A percentile compares a stretch with the other conserved stretches of the same genome.
Evolutionary conservation across 2,113 vertebrate species (phyloP).

Genomic region (Fregata magnificens): DNA sequence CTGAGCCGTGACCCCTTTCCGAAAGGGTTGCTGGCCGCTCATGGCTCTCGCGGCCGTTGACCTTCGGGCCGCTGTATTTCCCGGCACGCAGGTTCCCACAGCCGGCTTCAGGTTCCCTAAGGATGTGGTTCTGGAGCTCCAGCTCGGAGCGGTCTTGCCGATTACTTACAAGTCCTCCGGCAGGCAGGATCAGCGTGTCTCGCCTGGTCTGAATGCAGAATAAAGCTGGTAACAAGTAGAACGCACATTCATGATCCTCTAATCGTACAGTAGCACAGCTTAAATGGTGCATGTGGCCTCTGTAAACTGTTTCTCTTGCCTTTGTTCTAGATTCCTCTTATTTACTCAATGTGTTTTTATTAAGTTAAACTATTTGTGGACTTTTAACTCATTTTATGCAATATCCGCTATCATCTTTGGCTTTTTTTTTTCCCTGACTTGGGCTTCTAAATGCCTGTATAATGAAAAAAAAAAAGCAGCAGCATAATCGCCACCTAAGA

Average conservation of each 20-base stretch:
- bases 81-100: background rate
- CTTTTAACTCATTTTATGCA: background rate
- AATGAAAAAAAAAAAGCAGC: background rate
- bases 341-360: background rate
- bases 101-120: accelerated
- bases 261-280: accelerated
- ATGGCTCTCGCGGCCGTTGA: accelerated
- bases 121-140: accelerated
- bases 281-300: accelerated
- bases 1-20: background rate
- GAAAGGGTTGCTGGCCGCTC: too few relatives aligned
- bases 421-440: background rate
- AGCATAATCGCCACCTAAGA: background rate
- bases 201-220: accelerated
- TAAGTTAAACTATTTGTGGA: background rate
- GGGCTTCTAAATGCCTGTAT: background rate
- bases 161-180: accelerated
- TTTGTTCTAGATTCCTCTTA: background rate
- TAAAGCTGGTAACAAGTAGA: accelerated
- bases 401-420: accelerated
- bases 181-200: accelerated
- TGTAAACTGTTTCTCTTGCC: accelerated
- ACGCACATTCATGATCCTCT: accelerated
- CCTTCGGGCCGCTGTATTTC: background rate
- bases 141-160: accelerated